These are phyloP conservation scores for Danaus chrysippus DNA, from an alignment of 2,888 invertebrate genomes.

Conservation along the genomic window DNA sequence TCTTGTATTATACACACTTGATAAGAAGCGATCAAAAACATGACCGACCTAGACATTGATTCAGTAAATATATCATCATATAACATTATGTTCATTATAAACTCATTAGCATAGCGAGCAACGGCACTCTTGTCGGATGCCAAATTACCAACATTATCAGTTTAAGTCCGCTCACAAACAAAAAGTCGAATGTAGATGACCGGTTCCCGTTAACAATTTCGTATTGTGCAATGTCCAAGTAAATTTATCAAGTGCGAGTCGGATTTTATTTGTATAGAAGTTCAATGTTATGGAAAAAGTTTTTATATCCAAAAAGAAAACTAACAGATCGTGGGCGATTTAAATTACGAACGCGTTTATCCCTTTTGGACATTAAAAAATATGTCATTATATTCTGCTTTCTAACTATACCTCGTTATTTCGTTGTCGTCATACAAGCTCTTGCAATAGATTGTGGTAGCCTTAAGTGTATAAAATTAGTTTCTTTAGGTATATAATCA, in stretches of 20 bases:
- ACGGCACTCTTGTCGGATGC: slow-evolving; percentile 73
- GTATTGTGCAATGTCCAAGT: slow-evolving; percentile 78
- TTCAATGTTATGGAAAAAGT: slow-evolving; percentile 1
- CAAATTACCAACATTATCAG: slow-evolving; percentile 79
- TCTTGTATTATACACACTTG: neutral
- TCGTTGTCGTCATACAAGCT: too few relatives aligned
- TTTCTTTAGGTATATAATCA: too few relatives aligned
- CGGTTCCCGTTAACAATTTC: slow-evolving; percentile 77
- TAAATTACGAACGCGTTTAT: too few relatives aligned
- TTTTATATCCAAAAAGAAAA: too few relatives aligned
- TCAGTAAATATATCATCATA: slow-evolving; percentile 73
- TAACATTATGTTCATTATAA: slow-evolving; percentile 75
- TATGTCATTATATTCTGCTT: too few relatives aligned
- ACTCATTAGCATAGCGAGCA: slow-evolving; percentile 76
- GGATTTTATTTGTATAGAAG: neutral
- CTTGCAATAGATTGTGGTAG: too few relatives aligned
- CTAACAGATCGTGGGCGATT: too few relatives aligned
- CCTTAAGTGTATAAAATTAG: too few relatives aligned
- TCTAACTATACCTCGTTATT: too few relatives aligned
- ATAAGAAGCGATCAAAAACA: slow-evolving; percentile 13
- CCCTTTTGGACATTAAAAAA: too few relatives aligned
- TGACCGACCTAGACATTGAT: slow-evolving; percentile 74
- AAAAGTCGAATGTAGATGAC: slow-evolving; percentile 75
- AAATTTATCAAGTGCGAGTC: slow-evolving; percentile 53
- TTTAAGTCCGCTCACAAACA: slow-evolving; percentile 75